Evolutionary conservation across 2,888 invertebrate species (phyloP).

Genomic region (Calliphora vomitoria): DNA sequence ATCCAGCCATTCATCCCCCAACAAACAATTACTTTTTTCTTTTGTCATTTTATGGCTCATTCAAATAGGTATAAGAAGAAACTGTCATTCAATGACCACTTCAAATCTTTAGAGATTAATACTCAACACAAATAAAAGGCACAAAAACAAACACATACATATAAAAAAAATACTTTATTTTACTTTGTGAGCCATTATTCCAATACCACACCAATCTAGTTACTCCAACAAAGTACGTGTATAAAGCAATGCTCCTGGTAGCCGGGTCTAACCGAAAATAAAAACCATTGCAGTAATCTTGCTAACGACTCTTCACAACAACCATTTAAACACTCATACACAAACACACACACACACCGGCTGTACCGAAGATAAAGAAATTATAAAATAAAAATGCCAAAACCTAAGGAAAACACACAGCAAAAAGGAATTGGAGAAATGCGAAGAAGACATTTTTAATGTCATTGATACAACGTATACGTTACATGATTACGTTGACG

Average conservation of each 20-base stretch:
- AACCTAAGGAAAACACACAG: neutral
- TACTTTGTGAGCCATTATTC: slow-evolving; percentile 44
- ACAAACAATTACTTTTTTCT: slow-evolving; percentile 59
- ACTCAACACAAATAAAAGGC: slow-evolving; percentile 44
- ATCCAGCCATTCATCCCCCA: neutral
- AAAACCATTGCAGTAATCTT: slow-evolving; percentile 51
- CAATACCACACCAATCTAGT: slow-evolving; percentile 29
- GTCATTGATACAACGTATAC: slow-evolving; percentile 34
- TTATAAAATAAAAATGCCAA: slow-evolving; percentile 7
- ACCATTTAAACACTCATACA: slow-evolving; percentile 29
- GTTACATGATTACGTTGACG: slow-evolving; percentile 37
- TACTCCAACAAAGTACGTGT: neutral
- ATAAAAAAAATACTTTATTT: slow-evolving; percentile 48
- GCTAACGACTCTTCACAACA: slow-evolving; percentile 66
- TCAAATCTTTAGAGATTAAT: slow-evolving; percentile 73
- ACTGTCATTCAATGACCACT: slow-evolving; percentile 72
- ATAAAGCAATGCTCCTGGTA: slow-evolving; percentile 5
- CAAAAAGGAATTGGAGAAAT: neutral
- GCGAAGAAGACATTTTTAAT: slow-evolving; percentile 44
- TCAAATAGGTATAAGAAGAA: slow-evolving; percentile 70
- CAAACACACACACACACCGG: neutral
- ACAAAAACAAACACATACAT: slow-evolving; percentile 2
- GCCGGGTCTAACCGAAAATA: slow-evolving; percentile 38
- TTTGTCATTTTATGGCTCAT: slow-evolving; percentile 67
- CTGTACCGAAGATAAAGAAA: slow-evolving; percentile 35